These are phyloP conservation scores for Lydus trimaculatus DNA, from an alignment of 2,888 invertebrate genomes.

Conservation along the genomic window DNA sequence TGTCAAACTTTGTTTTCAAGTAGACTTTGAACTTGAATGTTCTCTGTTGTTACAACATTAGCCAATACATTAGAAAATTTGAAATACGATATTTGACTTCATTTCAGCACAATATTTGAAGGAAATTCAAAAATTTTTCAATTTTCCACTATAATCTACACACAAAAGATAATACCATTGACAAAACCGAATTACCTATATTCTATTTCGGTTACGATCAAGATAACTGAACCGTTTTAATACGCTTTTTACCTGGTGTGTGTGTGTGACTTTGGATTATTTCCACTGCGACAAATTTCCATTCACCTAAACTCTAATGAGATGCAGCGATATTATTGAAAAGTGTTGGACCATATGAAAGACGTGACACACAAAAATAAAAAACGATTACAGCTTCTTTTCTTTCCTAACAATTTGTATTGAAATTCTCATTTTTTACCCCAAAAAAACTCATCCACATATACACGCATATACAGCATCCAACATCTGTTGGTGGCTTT, in stretches of 20 bases:
- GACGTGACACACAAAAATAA: background rate
- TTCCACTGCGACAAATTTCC: slow-evolving; percentile 9
- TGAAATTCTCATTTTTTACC: background rate
- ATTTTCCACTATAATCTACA: background rate
- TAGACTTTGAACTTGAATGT: too few species aligned
- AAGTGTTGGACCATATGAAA: background rate
- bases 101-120: too few species aligned
- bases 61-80: too few species aligned
- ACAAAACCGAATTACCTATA: background rate
- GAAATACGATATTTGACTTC: too few species aligned
- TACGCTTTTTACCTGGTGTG: slow-evolving; percentile 1
- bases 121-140: too few species aligned
- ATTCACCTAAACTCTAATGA: background rate
- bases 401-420: background rate
- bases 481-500: background rate
- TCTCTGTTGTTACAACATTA: too few species aligned
- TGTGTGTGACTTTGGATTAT: slow-evolving; percentile 8
- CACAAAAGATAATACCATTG: background rate
- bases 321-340: background rate
- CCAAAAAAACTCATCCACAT: background rate
- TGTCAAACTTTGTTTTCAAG: too few species aligned
- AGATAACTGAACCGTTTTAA: background rate
- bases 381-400: background rate
- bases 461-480: too few species aligned
- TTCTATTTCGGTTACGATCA: background rate